These are phyloP conservation scores for Aphidius colemani DNA, from an alignment of 2,888 invertebrate genomes.

Conservation along the genomic window DNA sequence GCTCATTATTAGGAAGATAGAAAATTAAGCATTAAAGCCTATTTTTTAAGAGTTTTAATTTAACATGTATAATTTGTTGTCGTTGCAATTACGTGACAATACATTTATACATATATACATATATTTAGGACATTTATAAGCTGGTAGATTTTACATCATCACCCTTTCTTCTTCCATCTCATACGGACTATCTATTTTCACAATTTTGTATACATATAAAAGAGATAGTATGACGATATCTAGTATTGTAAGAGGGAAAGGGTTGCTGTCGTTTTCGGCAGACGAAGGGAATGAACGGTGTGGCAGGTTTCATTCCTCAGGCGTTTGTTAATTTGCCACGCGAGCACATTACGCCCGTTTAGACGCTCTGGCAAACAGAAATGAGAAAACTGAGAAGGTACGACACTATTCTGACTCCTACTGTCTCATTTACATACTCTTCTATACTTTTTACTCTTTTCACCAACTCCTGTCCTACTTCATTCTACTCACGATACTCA, in stretches of 20 bases:
- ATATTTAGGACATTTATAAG: conserved; percentile 24
- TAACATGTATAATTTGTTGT: conserved; percentile 50
- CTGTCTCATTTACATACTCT: conserved; percentile 8
- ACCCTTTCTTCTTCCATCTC: no score
- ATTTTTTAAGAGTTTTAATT: conserved; percentile 38
- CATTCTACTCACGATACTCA: conserved; percentile 13
- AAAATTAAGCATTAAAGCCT: no score
- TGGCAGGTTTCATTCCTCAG: conserved; percentile 40
- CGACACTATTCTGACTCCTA: conserved; percentile 29
- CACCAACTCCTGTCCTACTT: conserved; percentile 15
- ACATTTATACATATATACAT: conserved; percentile 37
- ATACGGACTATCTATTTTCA: no score
- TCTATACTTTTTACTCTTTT: conserved; percentile 1
- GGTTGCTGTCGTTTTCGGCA: conserved; percentile 30
- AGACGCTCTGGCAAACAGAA: conserved; percentile 38
- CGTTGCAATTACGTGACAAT: conserved; percentile 41
- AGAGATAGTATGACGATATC: conserved; percentile 2
- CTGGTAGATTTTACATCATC: not conserved
- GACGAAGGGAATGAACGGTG: conserved; percentile 19
- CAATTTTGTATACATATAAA: no score
- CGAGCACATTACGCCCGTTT: conserved; percentile 42
- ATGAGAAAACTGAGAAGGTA: conserved; percentile 41
- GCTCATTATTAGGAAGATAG: no score
- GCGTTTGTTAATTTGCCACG: conserved; percentile 48
- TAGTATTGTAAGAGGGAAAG: conserved; percentile 17